Percentiles rank a stretch among this genome's conserved stretches.
Conservation (phyloP, 2,888 invertebrate genomes). For the Enoplolaimus lenunculus region DNA sequence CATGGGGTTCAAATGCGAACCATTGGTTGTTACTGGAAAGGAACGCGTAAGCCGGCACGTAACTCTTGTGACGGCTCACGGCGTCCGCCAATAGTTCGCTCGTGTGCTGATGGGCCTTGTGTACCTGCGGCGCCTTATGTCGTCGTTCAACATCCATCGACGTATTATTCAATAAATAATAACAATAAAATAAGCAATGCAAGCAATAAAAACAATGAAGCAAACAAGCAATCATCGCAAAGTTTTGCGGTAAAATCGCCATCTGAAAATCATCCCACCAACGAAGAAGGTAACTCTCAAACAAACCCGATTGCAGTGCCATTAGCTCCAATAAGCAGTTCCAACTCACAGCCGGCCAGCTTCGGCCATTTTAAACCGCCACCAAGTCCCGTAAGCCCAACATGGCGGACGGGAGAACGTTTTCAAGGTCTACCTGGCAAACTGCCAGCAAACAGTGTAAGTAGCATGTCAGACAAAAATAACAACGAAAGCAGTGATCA, state of each 20-base stretch:
- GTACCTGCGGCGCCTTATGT: not conserved
- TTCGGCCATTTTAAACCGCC: too few species aligned
- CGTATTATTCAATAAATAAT: not conserved
- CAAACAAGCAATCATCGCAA: too few species aligned
- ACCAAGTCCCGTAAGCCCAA: too few species aligned
- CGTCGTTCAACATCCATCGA: not conserved
- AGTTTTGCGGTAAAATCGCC: not conserved
- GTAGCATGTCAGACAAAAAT: not conserved
- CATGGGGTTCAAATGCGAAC: constrained; percentile 7
- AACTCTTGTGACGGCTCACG: constrained; percentile 57
- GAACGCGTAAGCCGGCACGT: constrained; percentile 5
- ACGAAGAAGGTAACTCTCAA: not conserved
- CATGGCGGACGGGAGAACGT: too few species aligned
- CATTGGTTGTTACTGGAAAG: constrained; percentile 9
- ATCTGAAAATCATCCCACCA: not conserved
- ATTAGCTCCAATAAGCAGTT: not conserved
- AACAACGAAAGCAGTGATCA: not conserved
- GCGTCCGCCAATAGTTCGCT: constrained; percentile 61
- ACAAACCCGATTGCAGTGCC: not conserved
- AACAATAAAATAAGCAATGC: not conserved
- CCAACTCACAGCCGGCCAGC: too few species aligned
- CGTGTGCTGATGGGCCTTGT: constrained; percentile 51
- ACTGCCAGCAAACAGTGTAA: not conserved
- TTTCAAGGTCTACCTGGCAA: too few species aligned
- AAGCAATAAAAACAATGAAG: not conserved